phyloP scores from a whole-genome alignment of 2,888 invertebrate species.

The Machimus rusticus region DNA sequence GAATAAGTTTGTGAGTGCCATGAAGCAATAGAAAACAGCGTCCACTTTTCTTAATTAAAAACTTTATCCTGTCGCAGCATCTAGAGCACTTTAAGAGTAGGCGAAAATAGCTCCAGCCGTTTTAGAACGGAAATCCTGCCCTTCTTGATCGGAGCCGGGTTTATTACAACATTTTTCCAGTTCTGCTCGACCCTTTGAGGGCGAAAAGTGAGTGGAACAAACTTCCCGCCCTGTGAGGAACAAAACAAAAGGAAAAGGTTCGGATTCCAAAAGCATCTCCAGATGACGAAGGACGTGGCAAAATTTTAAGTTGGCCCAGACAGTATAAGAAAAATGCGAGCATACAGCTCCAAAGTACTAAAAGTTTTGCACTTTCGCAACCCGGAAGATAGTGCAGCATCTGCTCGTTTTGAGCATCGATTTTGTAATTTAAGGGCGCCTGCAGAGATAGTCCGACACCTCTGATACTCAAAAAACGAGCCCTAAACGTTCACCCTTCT shows the following conservation, averaged over 20 bases:
- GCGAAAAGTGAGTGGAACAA: not conserved
- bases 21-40: not conserved
- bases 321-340: not conserved
- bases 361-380: not conserved
- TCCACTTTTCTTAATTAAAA: not conserved
- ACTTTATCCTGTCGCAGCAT: not conserved
- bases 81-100: not conserved
- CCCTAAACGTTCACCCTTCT: not conserved
- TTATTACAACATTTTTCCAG: not conserved
- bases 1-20: not conserved
- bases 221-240: not conserved
- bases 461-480: not conserved
- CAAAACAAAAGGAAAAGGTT: not conserved
- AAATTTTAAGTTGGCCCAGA: not conserved
- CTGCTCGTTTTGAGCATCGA: not conserved
- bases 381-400: not conserved
- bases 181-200: not conserved
- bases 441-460: not conserved
- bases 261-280: not conserved
- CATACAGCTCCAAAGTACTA: not conserved
- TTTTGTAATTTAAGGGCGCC: not conserved
- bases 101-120: not conserved
- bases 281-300: not conserved
- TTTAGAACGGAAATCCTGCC: not conserved
- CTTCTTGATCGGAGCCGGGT: not conserved